These are phyloP conservation scores for Sciurus vulgaris DNA, from an alignment of 2,797 vertebrate species.

Conservation along the genomic window DNA sequence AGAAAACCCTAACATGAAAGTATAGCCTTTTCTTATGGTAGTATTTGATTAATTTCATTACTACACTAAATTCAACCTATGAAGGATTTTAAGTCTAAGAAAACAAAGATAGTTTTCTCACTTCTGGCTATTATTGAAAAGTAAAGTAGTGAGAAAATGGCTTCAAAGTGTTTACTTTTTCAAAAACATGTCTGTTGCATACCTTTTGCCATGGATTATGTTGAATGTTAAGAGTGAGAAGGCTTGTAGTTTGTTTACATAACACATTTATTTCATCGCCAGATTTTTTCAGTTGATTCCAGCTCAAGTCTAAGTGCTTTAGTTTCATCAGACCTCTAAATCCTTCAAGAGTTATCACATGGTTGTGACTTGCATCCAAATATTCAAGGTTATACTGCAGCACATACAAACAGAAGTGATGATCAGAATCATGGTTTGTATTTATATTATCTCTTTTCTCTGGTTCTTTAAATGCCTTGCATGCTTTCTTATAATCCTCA, in stretches of 20 bases:
- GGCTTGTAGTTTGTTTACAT: slow-evolving; percentile 88
- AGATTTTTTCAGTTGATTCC: slow-evolving; percentile 91
- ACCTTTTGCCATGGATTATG: slow-evolving; percentile 92
- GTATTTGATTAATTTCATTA: neutral
- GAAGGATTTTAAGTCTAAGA: slow-evolving; percentile 24
- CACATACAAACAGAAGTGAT: slow-evolving; percentile 17
- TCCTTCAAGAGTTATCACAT: slow-evolving; percentile 89
- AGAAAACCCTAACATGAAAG: neutral
- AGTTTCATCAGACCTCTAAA: slow-evolving; percentile 89
- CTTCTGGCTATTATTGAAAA: neutral
- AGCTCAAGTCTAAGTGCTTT: slow-evolving; percentile 91
- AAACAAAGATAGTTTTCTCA: slow-evolving; percentile 13
- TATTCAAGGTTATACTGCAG: slow-evolving; percentile 91
- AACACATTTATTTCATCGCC: slow-evolving; percentile 88
- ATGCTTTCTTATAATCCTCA: slow-evolving; percentile 14
- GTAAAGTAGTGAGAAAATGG: neutral
- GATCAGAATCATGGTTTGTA: neutral
- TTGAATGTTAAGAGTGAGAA: slow-evolving; percentile 89
- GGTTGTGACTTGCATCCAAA: slow-evolving; percentile 92
- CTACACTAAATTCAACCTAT: neutral
- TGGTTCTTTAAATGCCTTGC: neutral
- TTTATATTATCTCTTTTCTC: slow-evolving; percentile 49
- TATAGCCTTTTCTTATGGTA: neutral
- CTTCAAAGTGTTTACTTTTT: slow-evolving; percentile 34
- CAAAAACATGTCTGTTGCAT: slow-evolving; percentile 25